Conservation (phyloP, 2,113 vertebrate species). For the Rhabdomys dilectus region DNA sequence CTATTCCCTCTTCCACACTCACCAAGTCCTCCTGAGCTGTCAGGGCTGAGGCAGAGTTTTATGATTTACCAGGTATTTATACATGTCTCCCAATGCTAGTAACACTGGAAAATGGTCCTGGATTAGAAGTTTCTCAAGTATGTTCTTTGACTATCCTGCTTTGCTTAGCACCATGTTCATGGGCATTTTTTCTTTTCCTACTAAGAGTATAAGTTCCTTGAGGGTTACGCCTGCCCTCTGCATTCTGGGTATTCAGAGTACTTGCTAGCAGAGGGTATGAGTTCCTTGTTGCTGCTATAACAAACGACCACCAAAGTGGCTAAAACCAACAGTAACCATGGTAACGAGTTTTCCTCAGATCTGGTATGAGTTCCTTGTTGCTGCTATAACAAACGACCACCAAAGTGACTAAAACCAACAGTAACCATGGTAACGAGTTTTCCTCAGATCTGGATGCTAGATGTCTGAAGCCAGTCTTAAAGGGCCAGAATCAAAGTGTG, state of each 20-base stretch:
- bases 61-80: accelerated
- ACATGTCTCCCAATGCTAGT: accelerated
- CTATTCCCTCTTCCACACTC: accelerated
- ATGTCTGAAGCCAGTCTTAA: not conserved
- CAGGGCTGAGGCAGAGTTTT: accelerated
- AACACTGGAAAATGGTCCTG: not conserved
- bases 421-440: not conserved
- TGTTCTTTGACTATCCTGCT: not conserved
- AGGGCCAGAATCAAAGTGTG: not conserved
- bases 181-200: not conserved
- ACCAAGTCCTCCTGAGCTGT: accelerated
- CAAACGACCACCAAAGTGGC: not conserved
- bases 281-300: not conserved
- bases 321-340: not conserved
- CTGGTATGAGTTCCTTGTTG: too few relatives aligned
- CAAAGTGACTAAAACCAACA: not conserved
- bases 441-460: not conserved
- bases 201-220: not conserved
- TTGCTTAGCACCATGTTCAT: accelerated
- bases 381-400: not conserved
- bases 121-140: not conserved
- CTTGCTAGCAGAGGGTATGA: not conserved
- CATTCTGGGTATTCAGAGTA: not conserved
- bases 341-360: not conserved
- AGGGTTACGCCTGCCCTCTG: not conserved